These are phyloP conservation scores for Pollenia griseotomentosa DNA, from an alignment of 2,888 invertebrate genomes.

Conservation along the genomic window DNA sequence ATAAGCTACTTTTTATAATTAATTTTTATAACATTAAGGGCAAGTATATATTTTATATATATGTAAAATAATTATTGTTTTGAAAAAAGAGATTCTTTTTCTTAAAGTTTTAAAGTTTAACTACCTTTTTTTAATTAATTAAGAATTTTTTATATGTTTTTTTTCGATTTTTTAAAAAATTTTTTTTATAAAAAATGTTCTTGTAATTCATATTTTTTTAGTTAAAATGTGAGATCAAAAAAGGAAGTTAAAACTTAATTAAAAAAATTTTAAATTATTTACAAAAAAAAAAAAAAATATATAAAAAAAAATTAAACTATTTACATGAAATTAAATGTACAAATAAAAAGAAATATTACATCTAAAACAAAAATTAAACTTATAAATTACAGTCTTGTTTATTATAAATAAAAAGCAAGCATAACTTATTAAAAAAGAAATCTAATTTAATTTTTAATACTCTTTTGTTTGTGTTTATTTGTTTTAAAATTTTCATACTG, in stretches of 20 bases:
- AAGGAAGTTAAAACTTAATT: conserved; percentile 79
- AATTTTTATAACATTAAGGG: conserved; percentile 66
- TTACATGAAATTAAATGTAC: conserved; percentile 67
- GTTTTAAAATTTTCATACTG: conserved; percentile 40
- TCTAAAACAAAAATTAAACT: conserved; percentile 70
- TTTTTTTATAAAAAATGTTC: conserved; percentile 49
- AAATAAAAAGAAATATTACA: conserved; percentile 64
- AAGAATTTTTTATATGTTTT: conserved; percentile 18
- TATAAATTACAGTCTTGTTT: conserved; percentile 70
- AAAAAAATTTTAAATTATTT: conserved; percentile 69
- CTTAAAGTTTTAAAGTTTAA: conserved; percentile 62
- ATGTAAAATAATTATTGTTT: conserved; percentile 65
- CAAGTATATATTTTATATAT: conserved; percentile 72
- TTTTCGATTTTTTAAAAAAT: conserved; percentile 21
- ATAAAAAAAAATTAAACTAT: conserved; percentile 62
- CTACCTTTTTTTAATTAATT: conserved; percentile 62
- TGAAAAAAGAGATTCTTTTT: conserved; percentile 67
- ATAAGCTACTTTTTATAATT: conserved; percentile 66
- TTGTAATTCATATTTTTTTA: conserved; percentile 30
- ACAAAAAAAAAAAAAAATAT: conserved; percentile 59
- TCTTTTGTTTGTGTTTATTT: conserved; percentile 60
- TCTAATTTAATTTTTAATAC: conserved; percentile 69
- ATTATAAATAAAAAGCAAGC: conserved; percentile 56
- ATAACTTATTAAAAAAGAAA: conserved; percentile 47
- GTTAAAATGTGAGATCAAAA: conserved; percentile 78